Base-by-base conservation (phyloP, 92 coral and sea anemone species). In the Meandrina meandrites region DNA sequence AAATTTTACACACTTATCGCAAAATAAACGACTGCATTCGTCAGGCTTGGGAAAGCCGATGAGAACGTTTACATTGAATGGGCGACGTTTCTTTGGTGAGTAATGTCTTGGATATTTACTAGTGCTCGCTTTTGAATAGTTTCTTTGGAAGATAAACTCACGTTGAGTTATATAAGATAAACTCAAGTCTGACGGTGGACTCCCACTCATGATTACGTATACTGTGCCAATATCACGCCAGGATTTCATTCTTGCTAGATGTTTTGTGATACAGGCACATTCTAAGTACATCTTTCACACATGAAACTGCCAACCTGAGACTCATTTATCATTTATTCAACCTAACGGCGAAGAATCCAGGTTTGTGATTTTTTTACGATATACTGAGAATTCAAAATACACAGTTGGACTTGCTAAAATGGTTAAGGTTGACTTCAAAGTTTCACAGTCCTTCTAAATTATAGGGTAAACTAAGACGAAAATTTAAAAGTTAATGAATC, bases 1-100 rank as follows among this genome's bases (percentile, higher is more conserved):
- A 35, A 81, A 31, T 45, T 82, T 82, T 21, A 48, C 40, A 35
- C 78, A 66, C 76, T 83, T 83, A 83, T 24, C 71, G 40, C 40
- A 72, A 72, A 71, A 27, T 48, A 67, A 48, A 30, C 64, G 66
- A 51, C 24, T 47, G 21, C 15, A 24, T 54, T 37, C 11, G 79
- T 10, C 16, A 69, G 76, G 45, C 22, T 42, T 34, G 21, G 19
- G 48, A 69, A 50, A 24, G 34, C 1, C 14, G 53, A 48, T 66
- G 62, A 10, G 28, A 37, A 24, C 53, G 45, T n/a, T 67, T 45
- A 19, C 54, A 28, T 67, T 45, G 54, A 57, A 28, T 68, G 31
- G 22, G n/a, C 36, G 50, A 62, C 14, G 34, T 66, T 27, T 37
- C n/a, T 11, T 27, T 66, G 78, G 78, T 69, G 18, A 70, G 78